Base-by-base conservation (phyloP, 2,797 vertebrate genomes). In the Loris lydekkerianus region DNA sequence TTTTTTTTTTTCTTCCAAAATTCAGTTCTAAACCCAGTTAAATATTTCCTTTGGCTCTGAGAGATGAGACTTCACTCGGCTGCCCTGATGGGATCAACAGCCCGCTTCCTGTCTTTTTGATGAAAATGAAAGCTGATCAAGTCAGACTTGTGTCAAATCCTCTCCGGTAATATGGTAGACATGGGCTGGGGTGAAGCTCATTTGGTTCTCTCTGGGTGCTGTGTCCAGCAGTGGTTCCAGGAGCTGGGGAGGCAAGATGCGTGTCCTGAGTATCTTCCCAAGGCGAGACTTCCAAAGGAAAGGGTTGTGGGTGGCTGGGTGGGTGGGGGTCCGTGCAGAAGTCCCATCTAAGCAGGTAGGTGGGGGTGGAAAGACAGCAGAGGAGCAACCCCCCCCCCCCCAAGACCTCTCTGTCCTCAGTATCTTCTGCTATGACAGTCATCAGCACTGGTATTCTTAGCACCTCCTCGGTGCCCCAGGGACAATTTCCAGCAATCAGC, bases 11-110 rank as follows among this genome's bases (percentile, higher is more conserved):
- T 56, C 91, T 92, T 93, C 95, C 83, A 7, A 58, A 95, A 77
- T 86, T 94, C 95, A 96, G 93, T 92, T 96, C 77, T 91, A 96
- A 91, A 93, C 76, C 69, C 76, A 70, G 89, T 89, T 96, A 90
- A 46, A 1, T 94, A 83, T 60, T 72, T 96, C 93, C 89, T 91
- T 60, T 70, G 92, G 72, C 84, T 95, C 65, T 81, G 85, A 10
- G 0, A 37, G 81, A 29, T 56, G 84, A 77, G 91, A 80, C 81
- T 76, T 76, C 73, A 37, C 70, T 0, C 0, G 67, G 40, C 82
- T 67, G 21, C 49, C 91, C 86, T 46, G 53, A 31, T 0, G 0
- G 56, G 77, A 93, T 7, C 11, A 3, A 21, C 82, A 67, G 40
- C 25, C 7, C 18, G 63, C n/a, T 76, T 85, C 75, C 5, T 17